A percentile compares a stretch with the other conserved stretches of the same genome.
phyloP scores from a whole-genome alignment of 2,113 vertebrate species.

The Thomomys bottae region DNA sequence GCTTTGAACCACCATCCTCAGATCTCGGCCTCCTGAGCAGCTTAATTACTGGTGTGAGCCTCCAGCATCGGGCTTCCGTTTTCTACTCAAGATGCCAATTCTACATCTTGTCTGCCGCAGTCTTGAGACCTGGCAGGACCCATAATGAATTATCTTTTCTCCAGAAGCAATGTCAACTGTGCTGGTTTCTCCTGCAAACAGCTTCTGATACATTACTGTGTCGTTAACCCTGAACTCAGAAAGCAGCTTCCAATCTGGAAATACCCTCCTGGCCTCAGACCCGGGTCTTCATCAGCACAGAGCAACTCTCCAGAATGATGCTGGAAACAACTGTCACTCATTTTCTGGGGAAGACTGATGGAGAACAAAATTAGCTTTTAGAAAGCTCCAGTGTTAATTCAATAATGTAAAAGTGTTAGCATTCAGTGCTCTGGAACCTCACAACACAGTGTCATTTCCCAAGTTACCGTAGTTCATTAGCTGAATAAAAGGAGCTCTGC shows the following conservation, averaged over 20 bases:
- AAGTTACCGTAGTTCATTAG: slow-evolving; percentile 79
- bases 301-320: too few relatives aligned
- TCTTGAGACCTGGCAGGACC: background rate
- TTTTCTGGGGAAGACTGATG: background rate
- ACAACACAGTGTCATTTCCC: slow-evolving; percentile 35
- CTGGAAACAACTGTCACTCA: background rate
- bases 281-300: background rate
- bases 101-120: background rate
- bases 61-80: too few relatives aligned
- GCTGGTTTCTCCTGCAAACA: background rate
- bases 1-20: too few relatives aligned
- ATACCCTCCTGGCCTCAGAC: background rate
- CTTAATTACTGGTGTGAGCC: too few relatives aligned
- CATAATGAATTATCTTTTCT: slow-evolving; percentile 50
- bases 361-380: slow-evolving; percentile 32
- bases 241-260: background rate
- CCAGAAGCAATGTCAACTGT: background rate
- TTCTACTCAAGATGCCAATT: background rate
- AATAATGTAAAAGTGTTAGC: slow-evolving; percentile 56
- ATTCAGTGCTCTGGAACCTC: slow-evolving; percentile 25
- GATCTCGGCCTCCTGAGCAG: too few relatives aligned
- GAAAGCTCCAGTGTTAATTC: slow-evolving; percentile 49
- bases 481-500: slow-evolving; percentile 60
- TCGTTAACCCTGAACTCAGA: slow-evolving; percentile 19
- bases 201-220: fast-evolving